Conservation (phyloP, 1,140 invertebrate species). For the Drosophila virilis region DNA sequence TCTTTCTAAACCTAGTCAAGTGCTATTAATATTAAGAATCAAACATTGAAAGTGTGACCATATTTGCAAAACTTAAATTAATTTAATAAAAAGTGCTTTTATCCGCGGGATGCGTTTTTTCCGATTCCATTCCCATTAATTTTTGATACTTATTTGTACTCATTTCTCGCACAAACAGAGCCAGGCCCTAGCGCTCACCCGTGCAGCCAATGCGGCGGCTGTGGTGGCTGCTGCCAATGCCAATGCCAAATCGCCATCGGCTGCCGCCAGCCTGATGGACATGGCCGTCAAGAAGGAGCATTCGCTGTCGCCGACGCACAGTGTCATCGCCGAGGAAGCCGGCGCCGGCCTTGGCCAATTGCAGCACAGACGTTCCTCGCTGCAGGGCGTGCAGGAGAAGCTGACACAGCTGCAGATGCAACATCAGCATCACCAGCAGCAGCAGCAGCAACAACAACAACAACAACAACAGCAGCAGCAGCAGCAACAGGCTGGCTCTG, state of each 20-base stretch:
- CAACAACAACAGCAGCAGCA: constrained; percentile 47
- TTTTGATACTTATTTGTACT: constrained; percentile 13
- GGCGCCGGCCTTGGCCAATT: constrained; percentile 52
- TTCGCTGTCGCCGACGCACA: constrained; percentile 70
- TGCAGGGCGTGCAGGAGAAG: constrained; percentile 81
- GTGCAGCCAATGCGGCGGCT: constrained; percentile 75
- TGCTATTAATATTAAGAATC: no score
- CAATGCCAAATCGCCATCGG: constrained; percentile 69
- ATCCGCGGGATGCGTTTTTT: no score
- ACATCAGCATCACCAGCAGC: constrained; percentile 76
- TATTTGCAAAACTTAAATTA: no score
- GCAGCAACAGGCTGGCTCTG: constrained; percentile 42
- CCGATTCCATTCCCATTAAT: no score
- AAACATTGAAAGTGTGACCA: no score
- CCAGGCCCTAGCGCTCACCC: constrained; percentile 81
- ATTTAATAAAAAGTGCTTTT: no score
- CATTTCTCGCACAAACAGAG: constrained; percentile 49
- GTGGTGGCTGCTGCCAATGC: constrained; percentile 66
- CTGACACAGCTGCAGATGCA: constrained; percentile 80
- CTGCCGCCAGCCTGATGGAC: constrained; percentile 61
- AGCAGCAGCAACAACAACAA: constrained; percentile 62
- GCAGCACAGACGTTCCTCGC: constrained; percentile 63
- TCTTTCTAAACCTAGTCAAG: no score
- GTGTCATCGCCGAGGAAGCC: constrained; percentile 30
- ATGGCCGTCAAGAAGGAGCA: constrained; percentile 81